Base-by-base conservation (phyloP, 2,888 invertebrate species). In the Heliconius ismenius region DNA sequence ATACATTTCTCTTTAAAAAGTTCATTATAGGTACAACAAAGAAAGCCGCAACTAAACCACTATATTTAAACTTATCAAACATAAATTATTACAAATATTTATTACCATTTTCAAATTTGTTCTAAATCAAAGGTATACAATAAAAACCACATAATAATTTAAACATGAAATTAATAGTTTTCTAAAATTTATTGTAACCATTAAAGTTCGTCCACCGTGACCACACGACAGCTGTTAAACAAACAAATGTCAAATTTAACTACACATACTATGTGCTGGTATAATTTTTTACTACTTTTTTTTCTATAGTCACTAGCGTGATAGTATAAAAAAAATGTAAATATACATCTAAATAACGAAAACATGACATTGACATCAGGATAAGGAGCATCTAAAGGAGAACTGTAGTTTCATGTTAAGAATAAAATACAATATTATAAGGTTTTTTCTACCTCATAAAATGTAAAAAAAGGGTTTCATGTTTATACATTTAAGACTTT, bases 171-270 rank as follows among this genome's bases (percentile, higher is more conserved):
- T 77, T 75, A 73, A 75, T 75, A 77, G 75, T 75, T 75, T 68
- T 75, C 73, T 78, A 68, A 63, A 74, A 76, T 63, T 74, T 69
- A 78, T 79, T 39, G 73, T 76, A 75, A 79, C 68, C 76, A 79
- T 75, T 76, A 64, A 67, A 69, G 62, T 76, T 39, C 68, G 77
- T 63, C 76, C 73, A 43, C 72, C 80, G 65, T 80, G 77, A 80
- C 81, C 80, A 39, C 70, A 58, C 18, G 62, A 78, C 81, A 79
- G 74, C 81, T 81, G 80, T 78, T 76, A 70, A 69, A 75, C 78
- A 75, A 74, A 79, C 63, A 69, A 78, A 79, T 79, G 78, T 81
- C 81, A 79, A 80, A 79, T 73, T 78, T 78, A 76, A 79, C 75
- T 68, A 76, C 72, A 76, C 32, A 75, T 73, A 73, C 73, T 73